Conservation (phyloP, 2,797 vertebrate species). For the Semotilus atromaculatus region DNA sequence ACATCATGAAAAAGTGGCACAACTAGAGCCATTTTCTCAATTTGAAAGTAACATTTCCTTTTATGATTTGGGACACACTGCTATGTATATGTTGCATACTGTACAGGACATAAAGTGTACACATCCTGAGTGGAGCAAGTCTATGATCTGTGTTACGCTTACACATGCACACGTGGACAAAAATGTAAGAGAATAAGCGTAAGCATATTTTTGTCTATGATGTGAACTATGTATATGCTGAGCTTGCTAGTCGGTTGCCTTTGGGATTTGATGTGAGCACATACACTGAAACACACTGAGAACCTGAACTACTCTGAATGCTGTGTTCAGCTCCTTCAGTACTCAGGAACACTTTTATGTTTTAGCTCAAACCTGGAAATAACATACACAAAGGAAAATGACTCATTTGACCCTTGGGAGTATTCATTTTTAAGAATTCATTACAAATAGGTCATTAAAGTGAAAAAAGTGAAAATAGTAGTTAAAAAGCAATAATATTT, state of each 20-base stretch:
- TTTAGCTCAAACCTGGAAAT: not conserved
- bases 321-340: not conserved
- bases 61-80: not conserved
- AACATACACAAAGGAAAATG: not conserved
- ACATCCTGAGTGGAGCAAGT: not conserved
- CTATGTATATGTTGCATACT: not conserved
- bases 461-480: not conserved
- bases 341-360: no score
- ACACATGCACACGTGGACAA: constrained; percentile 7
- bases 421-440: not conserved
- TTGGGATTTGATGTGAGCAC: constrained; percentile 3
- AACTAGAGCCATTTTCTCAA: not conserved
- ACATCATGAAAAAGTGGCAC: constrained; percentile 10
- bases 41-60: not conserved
- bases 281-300: constrained; percentile 52
- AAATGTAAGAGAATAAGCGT: constrained; percentile 11
- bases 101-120: not conserved
- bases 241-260: constrained; percentile 6
- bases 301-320: not conserved
- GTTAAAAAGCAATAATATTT: not conserved
- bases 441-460: not conserved
- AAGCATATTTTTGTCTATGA: constrained; percentile 30
- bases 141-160: not conserved
- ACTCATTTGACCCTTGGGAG: not conserved
- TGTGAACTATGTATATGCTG: not conserved